A percentile compares a stretch with the other conserved stretches of the same genome.
Conservation (phyloP, 2,113 vertebrate genomes). For the Diadophis punctatus region DNA sequence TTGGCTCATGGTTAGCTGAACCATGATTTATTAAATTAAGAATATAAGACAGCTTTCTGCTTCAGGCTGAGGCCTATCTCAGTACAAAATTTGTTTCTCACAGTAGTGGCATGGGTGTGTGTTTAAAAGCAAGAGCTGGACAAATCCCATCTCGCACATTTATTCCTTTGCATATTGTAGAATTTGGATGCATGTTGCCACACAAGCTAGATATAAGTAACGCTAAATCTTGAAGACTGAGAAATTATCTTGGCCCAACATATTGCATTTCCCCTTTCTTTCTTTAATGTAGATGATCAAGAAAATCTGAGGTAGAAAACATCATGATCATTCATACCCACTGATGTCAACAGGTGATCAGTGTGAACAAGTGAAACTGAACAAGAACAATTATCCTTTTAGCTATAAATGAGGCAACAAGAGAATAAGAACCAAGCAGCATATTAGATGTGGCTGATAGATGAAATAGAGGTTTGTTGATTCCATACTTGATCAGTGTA, state of each 20-base stretch:
- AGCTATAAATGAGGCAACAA: neutral
- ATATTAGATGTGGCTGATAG: neutral
- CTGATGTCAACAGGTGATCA: neutral
- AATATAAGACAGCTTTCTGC: neutral
- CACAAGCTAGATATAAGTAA: neutral
- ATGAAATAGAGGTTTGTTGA: neutral
- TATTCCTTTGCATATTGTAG: neutral
- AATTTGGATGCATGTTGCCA: neutral
- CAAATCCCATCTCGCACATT: neutral
- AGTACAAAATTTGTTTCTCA: neutral
- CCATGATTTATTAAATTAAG: neutral
- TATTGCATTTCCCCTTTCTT: neutral
- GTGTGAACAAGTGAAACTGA: neutral
- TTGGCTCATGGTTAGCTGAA: neutral
- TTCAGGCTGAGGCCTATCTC: neutral
- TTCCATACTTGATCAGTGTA: neutral
- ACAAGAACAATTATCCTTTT: neutral
- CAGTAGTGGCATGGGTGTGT: neutral
- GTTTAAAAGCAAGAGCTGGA: neutral
- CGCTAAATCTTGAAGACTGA: neutral
- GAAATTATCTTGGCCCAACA: neutral
- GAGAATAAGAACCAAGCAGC: neutral
- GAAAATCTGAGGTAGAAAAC: neutral
- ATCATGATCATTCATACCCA: neutral
- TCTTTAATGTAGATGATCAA: neutral